These are phyloP conservation scores for Ifrita kowaldi DNA, from an alignment of 2,113 vertebrate species.

Conservation along the genomic window DNA sequence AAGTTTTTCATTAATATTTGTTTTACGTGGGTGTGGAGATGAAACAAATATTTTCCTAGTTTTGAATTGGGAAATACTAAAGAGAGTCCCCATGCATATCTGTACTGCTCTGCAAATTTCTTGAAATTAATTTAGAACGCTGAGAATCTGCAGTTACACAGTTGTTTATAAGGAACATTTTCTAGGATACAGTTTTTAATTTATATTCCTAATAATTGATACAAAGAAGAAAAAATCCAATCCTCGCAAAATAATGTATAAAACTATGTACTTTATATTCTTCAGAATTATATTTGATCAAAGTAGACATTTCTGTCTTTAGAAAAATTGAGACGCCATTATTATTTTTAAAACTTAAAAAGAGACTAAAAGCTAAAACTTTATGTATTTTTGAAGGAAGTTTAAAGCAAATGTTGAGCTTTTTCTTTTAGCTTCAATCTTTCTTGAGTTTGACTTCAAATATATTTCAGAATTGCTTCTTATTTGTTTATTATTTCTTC, in stretches of 20 bases:
- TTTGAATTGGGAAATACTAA: background rate
- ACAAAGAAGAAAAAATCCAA: background rate
- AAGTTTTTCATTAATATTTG: background rate
- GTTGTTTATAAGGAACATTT: background rate
- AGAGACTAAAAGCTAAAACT: background rate
- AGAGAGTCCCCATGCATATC: background rate
- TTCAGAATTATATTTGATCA: background rate
- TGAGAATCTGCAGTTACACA: background rate
- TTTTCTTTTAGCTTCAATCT: background rate
- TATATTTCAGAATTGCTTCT: background rate
- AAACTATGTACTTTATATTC: background rate
- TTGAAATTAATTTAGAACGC: background rate
- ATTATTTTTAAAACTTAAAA: background rate
- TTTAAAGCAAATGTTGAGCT: background rate
- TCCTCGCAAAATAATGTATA: background rate
- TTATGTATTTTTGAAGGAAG: background rate
- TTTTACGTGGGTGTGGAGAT: background rate
- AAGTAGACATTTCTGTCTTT: background rate
- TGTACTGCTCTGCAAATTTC: background rate
- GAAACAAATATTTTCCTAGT: background rate
- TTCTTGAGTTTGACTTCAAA: background rate
- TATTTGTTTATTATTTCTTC: background rate
- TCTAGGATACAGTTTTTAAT: background rate
- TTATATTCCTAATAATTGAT: background rate
- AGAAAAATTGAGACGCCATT: background rate